A percentile compares a stretch with the other conserved stretches of the same genome.
phyloP scores from a whole-genome alignment of 2,888 invertebrate genomes.

The Coelogynopora nodosa region DNA sequence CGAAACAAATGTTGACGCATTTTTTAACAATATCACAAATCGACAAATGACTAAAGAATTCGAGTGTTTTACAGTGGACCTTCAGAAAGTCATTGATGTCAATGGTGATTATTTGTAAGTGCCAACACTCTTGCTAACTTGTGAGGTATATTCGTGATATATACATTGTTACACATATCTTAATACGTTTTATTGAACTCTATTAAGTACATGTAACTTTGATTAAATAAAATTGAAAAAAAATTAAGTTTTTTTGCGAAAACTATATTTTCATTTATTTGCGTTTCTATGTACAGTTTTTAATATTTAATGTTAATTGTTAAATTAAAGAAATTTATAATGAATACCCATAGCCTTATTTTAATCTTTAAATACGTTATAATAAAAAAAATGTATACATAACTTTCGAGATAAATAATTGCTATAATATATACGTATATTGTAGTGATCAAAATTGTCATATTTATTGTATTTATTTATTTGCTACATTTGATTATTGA shows the following conservation, averaged over 20 bases:
- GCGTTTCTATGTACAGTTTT: no score
- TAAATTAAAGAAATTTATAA: no score
- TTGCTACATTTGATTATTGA: no score
- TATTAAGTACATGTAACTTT: constrained; percentile 15
- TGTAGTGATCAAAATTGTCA: no score
- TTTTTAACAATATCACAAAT: constrained; percentile 1
- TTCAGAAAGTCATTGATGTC: constrained; percentile 7
- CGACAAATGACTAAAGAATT: constrained; percentile 20
- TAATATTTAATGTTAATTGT: no score
- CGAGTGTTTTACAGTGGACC: neutral
- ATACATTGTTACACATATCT: constrained; percentile 5
- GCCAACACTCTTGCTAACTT: neutral
- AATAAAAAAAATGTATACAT: no score
- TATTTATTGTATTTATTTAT: no score
- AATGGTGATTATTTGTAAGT: constrained; percentile 33
- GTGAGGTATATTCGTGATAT: constrained; percentile 27
- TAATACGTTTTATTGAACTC: constrained; percentile 18
- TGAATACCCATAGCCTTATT: no score
- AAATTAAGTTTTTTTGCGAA: neutral
- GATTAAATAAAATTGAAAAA: constrained; percentile 14
- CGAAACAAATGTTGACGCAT: constrained; percentile 29
- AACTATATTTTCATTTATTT: no score
- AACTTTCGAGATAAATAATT: no score
- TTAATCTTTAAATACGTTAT: no score
- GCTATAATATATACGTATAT: no score